Base-by-base conservation (phyloP, 2,797 vertebrate genomes). In the Channa striata region DNA sequence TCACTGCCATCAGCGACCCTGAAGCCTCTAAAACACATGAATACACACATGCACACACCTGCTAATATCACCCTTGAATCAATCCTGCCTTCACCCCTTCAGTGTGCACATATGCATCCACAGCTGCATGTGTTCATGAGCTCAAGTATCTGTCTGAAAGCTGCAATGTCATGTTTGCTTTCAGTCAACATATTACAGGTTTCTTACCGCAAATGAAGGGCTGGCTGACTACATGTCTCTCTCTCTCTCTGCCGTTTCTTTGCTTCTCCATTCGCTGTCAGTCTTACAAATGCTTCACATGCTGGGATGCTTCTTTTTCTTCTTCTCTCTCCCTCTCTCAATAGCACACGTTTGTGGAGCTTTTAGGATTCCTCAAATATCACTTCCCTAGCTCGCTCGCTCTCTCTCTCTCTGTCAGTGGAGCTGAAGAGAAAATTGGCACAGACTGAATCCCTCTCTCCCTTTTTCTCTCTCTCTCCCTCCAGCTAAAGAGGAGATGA, bases 131-230 rank as follows among this genome's bases (percentile, higher is more conserved):
- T 65, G 59, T 77, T 33, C 34, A 43, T 3, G 34, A 48, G 13
- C 30, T 39, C 63, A 66, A 57, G 46, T 65, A 57, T 66, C 50
- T 72, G 66, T 73, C 34, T 49, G 40, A 48, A 21, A 33, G 66
- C 72, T 52, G 69, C 56, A 57, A 43, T 50, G 70, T 77, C 58
- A 49, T 46, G 61, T 53, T 54, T 74, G 72, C 46, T 51, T 20
- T 43, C 57, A 17, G 47, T 60, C 48, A 71, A 63, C 48, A 82
- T 10, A 65, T 82, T 73, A 69, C 40, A 82, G 77, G 54, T 80
- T 80, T 85, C 93, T 87, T 94, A 95, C 93, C 93, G 49, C 86
- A 77, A 66, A 59, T 76, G 77, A 78, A 86, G 74, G 77, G 56
- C 43, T 25, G 46, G 56, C 43, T 25, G 46, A 64, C 83, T 78